Conservation (phyloP, 2,888 invertebrate genomes). For the Oxystoma pomonae region DNA sequence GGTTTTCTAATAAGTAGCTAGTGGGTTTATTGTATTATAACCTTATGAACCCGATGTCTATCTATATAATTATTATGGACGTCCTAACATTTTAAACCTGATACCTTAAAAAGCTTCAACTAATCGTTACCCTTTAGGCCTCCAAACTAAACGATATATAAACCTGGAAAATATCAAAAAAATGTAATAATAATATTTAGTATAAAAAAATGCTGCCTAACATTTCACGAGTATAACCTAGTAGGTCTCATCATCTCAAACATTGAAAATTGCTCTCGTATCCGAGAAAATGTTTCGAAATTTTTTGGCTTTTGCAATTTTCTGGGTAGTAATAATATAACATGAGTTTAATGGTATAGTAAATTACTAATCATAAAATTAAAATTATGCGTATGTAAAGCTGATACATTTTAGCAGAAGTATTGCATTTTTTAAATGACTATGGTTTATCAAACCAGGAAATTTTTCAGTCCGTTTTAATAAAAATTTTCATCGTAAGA, state of each 20-base stretch:
- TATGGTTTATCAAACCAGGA: too few relatives aligned
- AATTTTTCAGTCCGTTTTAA: too few relatives aligned
- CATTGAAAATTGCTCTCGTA: slow-evolving; percentile 7
- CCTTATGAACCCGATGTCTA: too few relatives aligned
- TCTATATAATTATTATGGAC: too few relatives aligned
- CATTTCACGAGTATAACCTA: neutral
- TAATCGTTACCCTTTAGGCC: neutral
- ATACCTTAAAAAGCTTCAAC: too few relatives aligned
- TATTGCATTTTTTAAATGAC: too few relatives aligned
- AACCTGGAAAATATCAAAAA: too few relatives aligned
- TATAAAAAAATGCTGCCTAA: neutral
- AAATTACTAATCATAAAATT: neutral
- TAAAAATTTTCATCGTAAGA: too few relatives aligned
- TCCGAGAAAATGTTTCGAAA: slow-evolving; percentile 8
- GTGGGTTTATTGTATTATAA: too few relatives aligned
- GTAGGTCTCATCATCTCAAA: neutral
- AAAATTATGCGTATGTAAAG: neutral
- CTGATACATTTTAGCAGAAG: slow-evolving; percentile 1
- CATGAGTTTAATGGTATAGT: slow-evolving; percentile 3
- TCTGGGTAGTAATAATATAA: slow-evolving; percentile 10
- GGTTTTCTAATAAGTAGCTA: too few relatives aligned
- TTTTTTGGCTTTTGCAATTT: slow-evolving; percentile 2
- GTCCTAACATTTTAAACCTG: too few relatives aligned
- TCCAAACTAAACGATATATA: neutral
- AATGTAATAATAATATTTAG: neutral